These are phyloP conservation scores for Takifugu ocellatus DNA, from an alignment of 2,797 vertebrate species.

Conservation along the genomic window DNA sequence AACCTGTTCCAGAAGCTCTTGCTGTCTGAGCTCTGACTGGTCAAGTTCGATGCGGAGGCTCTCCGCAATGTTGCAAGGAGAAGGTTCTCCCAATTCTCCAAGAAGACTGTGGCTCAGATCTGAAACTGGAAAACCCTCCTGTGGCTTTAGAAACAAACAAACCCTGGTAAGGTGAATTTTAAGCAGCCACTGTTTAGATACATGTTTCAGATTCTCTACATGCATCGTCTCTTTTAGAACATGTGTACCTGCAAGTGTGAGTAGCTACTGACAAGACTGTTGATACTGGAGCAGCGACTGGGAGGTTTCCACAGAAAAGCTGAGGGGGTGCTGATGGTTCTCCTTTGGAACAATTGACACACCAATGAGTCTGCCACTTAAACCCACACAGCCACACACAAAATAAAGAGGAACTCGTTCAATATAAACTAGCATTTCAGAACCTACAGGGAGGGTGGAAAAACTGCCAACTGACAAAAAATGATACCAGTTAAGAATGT, in stretches of 20 bases:
- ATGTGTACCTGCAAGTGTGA: conserved; percentile 84
- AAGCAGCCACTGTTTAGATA: neutral
- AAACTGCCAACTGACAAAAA: too few relatives aligned
- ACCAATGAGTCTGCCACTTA: neutral
- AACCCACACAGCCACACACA: neutral
- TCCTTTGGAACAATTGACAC: conserved; percentile 66
- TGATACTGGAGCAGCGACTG: conserved; percentile 93
- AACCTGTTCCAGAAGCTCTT: conserved; percentile 75
- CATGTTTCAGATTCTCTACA: neutral
- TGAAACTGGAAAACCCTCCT: conserved; percentile 78
- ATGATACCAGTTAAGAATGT: too few relatives aligned
- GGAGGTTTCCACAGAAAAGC: conserved; percentile 86
- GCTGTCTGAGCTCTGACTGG: conserved; percentile 84
- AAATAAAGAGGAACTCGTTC: neutral
- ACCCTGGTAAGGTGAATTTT: conserved; percentile 7
- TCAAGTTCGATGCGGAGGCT: conserved; percentile 88
- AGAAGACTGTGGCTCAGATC: conserved; percentile 79
- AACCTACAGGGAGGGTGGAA: too few relatives aligned
- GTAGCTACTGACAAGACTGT: conserved; percentile 87
- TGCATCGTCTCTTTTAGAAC: neutral
- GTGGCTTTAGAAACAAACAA: conserved; percentile 63
- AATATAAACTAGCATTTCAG: neutral
- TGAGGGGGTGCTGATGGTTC: conserved; percentile 78
- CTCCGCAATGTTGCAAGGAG: conserved; percentile 77
- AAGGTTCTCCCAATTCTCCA: conserved; percentile 70